Base-by-base conservation (phyloP, 2,888 invertebrate species). In the Conchocele bisecta region DNA sequence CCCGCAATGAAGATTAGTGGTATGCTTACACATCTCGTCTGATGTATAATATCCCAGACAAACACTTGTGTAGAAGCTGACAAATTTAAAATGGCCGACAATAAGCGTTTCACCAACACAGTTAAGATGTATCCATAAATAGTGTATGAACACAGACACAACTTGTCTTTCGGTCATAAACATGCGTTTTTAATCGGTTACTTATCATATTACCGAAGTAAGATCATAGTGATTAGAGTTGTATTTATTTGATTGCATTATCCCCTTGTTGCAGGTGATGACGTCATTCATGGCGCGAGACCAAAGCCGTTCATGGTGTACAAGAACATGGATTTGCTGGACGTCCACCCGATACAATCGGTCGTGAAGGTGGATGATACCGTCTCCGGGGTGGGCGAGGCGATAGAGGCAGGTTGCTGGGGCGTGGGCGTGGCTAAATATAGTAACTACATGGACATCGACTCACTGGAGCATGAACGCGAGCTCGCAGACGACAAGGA, bases 281-380 rank as follows among this genome's bases (percentile, higher is more conserved):
- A 91, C 70, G 91, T 91, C 0, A 77, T 85, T 2, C 60, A 89
- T 24, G 89, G 89, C 15, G 86, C 89, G 0, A 82, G 91, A 24
- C 91, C 91, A 9, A 89, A 89, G 63, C 91, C 91, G 0, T 89
- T 89, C 70, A 91, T 91, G 91, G 82, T 91, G n/a, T 91, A 89
- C 81, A 75, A 83, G n/a, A 91, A 90, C 71, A 84, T 91, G 59
- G 91, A 91, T 53, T 75, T 90, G 11, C 70, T 91, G 22, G 88
- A 90, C 71, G 85, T 91, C 4, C 79, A 82, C 59, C 89, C 90
- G 1, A 88, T 89, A 20, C 83, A 88, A 64, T 81, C 88, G 0
- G 87, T 89, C 20, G 85, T 89, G n/a, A 89, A 89, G 72, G 88
- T 91, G 11, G 91, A 91, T 73, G 91, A 91, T 77, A 91, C 91